Conservation (phyloP, 2,888 invertebrate genomes). For the Cryptus viduatorius region DNA sequence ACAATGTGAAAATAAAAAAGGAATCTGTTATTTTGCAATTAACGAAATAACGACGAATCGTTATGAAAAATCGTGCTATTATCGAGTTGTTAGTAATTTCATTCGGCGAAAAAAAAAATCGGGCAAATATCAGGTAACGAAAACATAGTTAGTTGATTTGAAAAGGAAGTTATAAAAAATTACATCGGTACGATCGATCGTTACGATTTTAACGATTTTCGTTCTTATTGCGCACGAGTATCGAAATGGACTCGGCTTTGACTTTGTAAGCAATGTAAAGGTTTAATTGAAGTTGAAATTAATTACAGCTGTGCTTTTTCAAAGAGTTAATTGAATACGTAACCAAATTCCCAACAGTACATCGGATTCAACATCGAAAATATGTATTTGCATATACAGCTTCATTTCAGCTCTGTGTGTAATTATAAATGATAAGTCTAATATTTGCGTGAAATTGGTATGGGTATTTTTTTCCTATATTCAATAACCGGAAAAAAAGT, state of each 20-base stretch:
- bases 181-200: too few relatives aligned
- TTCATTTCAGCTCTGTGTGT: not conserved
- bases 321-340: not conserved
- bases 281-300: not conserved
- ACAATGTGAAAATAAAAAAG: too few relatives aligned
- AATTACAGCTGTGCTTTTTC: not conserved
- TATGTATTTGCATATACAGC: too few relatives aligned
- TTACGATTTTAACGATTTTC: not conserved
- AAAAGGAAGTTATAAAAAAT: not conserved
- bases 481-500: constrained; percentile 31
- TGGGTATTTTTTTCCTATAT: not conserved
- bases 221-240: not conserved
- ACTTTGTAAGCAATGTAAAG: not conserved
- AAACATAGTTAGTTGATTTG: not conserved
- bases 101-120: too few relatives aligned
- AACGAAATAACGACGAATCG: too few relatives aligned
- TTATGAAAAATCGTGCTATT: too few relatives aligned
- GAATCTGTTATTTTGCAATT: too few relatives aligned
- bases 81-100: too few relatives aligned
- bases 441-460: not conserved
- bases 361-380: not conserved
- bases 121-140: too few relatives aligned
- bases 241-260: not conserved
- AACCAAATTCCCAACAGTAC: not conserved
- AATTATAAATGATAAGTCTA: not conserved